These are phyloP conservation scores for Typhlichthys subterraneus DNA, from an alignment of 2,797 vertebrate genomes.

Conservation along the genomic window DNA sequence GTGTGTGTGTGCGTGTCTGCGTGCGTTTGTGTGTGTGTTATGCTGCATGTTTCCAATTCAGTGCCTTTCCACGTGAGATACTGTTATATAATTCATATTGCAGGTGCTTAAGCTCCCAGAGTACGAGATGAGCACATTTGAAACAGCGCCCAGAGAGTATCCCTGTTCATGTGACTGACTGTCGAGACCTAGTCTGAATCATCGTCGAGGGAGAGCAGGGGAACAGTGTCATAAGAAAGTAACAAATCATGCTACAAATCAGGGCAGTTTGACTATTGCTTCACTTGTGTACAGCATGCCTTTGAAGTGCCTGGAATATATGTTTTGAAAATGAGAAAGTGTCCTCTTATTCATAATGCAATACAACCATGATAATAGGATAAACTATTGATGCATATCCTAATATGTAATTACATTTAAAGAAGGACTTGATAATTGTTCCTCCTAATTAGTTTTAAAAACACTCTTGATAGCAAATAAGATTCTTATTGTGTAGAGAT, in stretches of 20 bases:
- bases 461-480: conserved; percentile 37
- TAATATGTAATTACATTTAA: conserved; percentile 53
- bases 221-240: conserved; percentile 27
- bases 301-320: conserved; percentile 20
- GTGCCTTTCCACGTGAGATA: conserved; percentile 39
- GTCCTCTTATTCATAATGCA: conserved; percentile 51
- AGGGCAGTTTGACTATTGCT: neutral
- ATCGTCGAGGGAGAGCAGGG: conserved; percentile 29
- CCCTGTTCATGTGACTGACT: conserved; percentile 30
- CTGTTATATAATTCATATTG: conserved; percentile 64
- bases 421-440: conserved; percentile 43
- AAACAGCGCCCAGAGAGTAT: conserved; percentile 24
- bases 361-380: conserved; percentile 54
- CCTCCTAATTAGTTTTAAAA: conserved; percentile 61
- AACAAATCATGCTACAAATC: conserved; percentile 49
- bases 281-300: conserved; percentile 25
- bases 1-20: conserved; percentile 15
- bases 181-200: conserved; percentile 15
- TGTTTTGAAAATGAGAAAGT: conserved; percentile 51
- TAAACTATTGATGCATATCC: conserved; percentile 64
- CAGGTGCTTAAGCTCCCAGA: conserved; percentile 56
- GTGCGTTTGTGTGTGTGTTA: conserved; percentile 39
- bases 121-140: conserved; percentile 51
- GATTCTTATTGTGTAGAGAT: too few relatives aligned
- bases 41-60: conserved; percentile 24